Conservation (phyloP, 2,888 invertebrate genomes). For the Mythimna pallens region DNA sequence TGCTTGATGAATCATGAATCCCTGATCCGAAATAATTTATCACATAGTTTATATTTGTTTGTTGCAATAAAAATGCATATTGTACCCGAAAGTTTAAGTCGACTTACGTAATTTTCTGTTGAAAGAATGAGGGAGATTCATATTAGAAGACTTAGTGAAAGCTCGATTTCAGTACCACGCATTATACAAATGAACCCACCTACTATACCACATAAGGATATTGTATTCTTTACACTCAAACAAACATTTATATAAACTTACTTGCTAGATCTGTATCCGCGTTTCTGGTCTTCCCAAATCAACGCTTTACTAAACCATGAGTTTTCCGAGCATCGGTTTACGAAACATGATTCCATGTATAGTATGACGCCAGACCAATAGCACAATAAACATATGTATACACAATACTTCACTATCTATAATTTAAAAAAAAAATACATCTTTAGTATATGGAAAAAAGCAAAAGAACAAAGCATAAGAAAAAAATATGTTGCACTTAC, state of each 20-base stretch:
- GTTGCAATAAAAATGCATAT: constrained; percentile 23
- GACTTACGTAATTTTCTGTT: constrained; percentile 22
- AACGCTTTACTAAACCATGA: constrained; percentile 87
- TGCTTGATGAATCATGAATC: constrained; percentile 55
- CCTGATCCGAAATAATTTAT: constrained; percentile 51
- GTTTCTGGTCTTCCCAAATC: constrained; percentile 71
- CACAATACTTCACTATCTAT: constrained; percentile 85
- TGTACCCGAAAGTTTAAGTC: constrained; percentile 11
- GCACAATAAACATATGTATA: constrained; percentile 84
- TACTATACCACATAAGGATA: constrained; percentile 1
- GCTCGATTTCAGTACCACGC: constrained; percentile 21
- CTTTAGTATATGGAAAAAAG: not conserved
- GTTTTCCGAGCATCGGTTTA: constrained; percentile 83
- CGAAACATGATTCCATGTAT: constrained; percentile 89
- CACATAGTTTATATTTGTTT: constrained; percentile 9
- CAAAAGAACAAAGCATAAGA: not conserved
- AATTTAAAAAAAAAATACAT: constrained; percentile 18
- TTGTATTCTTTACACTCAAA: not conserved
- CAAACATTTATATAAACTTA: constrained; percentile 56
- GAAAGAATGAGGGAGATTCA: constrained; percentile 5
- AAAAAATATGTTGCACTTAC: constrained; percentile 61
- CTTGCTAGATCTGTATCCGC: constrained; percentile 66
- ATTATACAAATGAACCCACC: constrained; percentile 18
- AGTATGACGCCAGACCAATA: constrained; percentile 90
- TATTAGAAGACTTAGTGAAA: constrained; percentile 43